These are phyloP conservation scores for Phyllotis vaccarum DNA, from an alignment of 2,797 vertebrate species.

Conservation along the genomic window DNA sequence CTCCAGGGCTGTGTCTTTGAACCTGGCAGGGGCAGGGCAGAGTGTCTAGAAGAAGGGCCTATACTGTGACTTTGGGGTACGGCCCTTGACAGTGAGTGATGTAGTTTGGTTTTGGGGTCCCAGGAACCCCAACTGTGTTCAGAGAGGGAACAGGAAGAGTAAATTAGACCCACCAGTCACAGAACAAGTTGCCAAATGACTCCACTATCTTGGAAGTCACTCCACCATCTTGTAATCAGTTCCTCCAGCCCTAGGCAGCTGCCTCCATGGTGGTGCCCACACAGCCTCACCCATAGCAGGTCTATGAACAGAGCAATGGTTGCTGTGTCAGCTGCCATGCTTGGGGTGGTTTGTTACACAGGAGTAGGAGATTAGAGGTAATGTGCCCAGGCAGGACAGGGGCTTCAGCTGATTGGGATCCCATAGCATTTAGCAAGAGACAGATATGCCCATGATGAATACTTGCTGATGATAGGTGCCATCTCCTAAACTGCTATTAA, in stretches of 20 bases:
- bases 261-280: background rate
- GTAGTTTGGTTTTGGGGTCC: background rate
- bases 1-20: background rate
- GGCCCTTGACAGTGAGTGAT: background rate
- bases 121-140: background rate
- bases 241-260: background rate
- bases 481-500: background rate
- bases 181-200: background rate
- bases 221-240: background rate
- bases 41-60: background rate
- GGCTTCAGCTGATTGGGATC: fast-evolving
- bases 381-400: background rate
- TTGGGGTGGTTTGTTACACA: background rate
- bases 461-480: background rate
- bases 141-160: background rate
- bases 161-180: background rate
- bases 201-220: background rate
- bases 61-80: fast-evolving
- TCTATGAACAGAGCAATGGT: background rate
- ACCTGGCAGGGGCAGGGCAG: too few species aligned
- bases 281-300: background rate
- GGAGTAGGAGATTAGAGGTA: background rate
- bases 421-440: background rate
- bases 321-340: background rate
- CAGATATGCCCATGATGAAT: background rate